These are phyloP conservation scores for Teleogryllus oceanicus DNA, from an alignment of 2,888 invertebrate genomes.

Conservation along the genomic window DNA sequence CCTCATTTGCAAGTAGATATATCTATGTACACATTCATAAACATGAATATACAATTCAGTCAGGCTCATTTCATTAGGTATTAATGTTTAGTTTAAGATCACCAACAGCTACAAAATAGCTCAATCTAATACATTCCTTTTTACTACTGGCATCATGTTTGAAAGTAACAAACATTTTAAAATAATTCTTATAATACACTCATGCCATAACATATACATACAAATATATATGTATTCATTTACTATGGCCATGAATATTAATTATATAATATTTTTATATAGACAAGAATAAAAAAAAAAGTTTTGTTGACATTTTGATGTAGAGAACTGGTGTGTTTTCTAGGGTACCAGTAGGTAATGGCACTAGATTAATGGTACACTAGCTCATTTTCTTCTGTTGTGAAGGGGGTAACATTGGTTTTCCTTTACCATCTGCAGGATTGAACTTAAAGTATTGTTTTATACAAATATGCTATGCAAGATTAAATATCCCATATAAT, in stretches of 20 bases:
- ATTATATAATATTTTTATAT: background rate
- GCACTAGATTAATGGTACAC: no score
- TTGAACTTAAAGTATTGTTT: no score
- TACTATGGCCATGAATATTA: slow-evolving; percentile 2
- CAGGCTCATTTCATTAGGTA: slow-evolving; percentile 2
- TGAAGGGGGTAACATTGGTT: no score
- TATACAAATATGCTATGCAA: no score
- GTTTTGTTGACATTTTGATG: no score
- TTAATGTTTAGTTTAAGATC: slow-evolving; percentile 18
- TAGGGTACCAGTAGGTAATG: no score
- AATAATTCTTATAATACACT: slow-evolving; percentile 1
- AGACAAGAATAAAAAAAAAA: no score
- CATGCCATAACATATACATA: slow-evolving; percentile 8
- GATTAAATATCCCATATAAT: no score
- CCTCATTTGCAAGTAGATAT: background rate
- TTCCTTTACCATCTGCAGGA: no score
- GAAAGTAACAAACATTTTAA: slow-evolving; percentile 11
- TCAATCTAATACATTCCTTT: background rate
- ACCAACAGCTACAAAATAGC: slow-evolving; percentile 9
- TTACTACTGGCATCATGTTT: slow-evolving; percentile 7
- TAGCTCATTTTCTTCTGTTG: no score
- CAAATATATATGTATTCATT: background rate
- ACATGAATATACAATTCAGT: slow-evolving; percentile 18
- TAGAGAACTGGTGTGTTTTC: no score
- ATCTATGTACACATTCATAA: slow-evolving; percentile 10